These are phyloP conservation scores for Nematopogon swammerdamellus DNA, from an alignment of 2,888 invertebrate species.

Conservation along the genomic window DNA sequence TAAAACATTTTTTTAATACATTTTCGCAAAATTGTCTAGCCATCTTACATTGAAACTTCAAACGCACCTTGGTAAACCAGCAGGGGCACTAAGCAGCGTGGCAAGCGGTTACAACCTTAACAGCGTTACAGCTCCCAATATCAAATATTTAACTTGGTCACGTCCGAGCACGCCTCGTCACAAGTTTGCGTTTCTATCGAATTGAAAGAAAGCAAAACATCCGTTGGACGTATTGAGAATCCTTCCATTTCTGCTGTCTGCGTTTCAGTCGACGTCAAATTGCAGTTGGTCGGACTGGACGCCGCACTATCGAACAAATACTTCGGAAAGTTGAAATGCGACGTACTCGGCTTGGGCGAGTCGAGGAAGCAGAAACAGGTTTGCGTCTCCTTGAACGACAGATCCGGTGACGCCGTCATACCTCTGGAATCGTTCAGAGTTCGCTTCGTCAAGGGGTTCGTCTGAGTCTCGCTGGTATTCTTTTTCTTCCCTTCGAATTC, in stretches of 20 bases:
- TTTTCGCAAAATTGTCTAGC: too few species aligned
- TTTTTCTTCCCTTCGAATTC: slow-evolving; percentile 40
- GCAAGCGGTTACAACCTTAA: too few species aligned
- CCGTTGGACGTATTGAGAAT: slow-evolving; percentile 16
- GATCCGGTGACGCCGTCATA: slow-evolving; percentile 21
- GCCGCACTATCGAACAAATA: slow-evolving; percentile 24
- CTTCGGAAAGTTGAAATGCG: neutral
- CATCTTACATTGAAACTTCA: too few species aligned
- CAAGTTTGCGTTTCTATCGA: slow-evolving; percentile 37
- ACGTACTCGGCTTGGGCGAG: slow-evolving; percentile 19
- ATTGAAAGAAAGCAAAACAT: slow-evolving; percentile 27
- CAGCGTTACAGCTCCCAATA: neutral
- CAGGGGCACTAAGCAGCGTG: too few species aligned
- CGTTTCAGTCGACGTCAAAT: slow-evolving; percentile 32
- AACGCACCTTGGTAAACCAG: too few species aligned
- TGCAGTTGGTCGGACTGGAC: slow-evolving; percentile 23
- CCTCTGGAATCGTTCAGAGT: neutral
- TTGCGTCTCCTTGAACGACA: slow-evolving; percentile 41
- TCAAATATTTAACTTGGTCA: neutral
- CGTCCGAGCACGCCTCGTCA: slow-evolving; percentile 20
- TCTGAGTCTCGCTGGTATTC: slow-evolving; percentile 22
- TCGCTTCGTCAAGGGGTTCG: slow-evolving; percentile 4
- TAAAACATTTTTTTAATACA: too few species aligned
- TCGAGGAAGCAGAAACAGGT: slow-evolving; percentile 35
- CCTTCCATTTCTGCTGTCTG: slow-evolving; percentile 24